Evolutionary conservation across 2,113 vertebrate species (phyloP).

Genomic region (Neodontobutis hainanensis): DNA sequence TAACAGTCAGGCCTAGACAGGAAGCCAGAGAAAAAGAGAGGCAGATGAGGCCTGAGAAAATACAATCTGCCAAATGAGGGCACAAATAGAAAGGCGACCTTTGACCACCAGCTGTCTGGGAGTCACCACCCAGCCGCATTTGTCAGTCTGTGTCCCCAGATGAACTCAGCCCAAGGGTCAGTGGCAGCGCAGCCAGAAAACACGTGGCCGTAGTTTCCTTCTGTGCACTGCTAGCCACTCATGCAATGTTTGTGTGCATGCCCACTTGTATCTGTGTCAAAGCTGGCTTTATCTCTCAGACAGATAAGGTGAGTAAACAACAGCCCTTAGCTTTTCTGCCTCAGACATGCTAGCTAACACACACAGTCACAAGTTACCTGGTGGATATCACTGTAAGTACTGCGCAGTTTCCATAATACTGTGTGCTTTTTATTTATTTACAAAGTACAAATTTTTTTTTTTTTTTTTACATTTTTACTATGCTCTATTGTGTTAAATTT

Average conservation of each 20-base stretch:
- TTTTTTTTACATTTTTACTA: too few relatives aligned
- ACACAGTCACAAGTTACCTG: conserved; percentile 18
- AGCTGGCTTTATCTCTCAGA: conserved; percentile 66
- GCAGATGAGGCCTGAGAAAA: conserved; percentile 66
- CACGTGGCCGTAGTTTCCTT: conserved; percentile 21
- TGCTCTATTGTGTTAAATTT: too few relatives aligned
- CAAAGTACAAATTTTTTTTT: too few relatives aligned
- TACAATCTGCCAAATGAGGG: conserved; percentile 68
- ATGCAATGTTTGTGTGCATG: conserved; percentile 34
- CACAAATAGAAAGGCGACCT: conserved; percentile 68
- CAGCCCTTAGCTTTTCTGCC: conserved; percentile 35
- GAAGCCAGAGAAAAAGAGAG: conserved; percentile 7
- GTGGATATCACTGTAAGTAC: too few relatives aligned
- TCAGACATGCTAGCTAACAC: conserved; percentile 31
- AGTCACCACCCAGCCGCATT: conserved; percentile 63
- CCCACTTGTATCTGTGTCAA: conserved; percentile 54
- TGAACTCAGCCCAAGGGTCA: conserved; percentile 63
- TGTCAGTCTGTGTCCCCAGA: conserved; percentile 65
- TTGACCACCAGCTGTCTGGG: conserved; percentile 74
- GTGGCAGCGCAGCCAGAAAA: conserved; percentile 23
- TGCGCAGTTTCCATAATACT: too few relatives aligned
- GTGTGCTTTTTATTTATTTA: too few relatives aligned
- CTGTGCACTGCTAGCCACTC: conserved; percentile 16
- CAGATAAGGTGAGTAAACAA: conserved; percentile 73
- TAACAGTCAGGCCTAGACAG: background rate